Evolutionary conservation across 2,888 invertebrate species (phyloP), one percentile per base, ranked within the genome.

Genomic region (Sphaerophoria taeniata): DNA sequence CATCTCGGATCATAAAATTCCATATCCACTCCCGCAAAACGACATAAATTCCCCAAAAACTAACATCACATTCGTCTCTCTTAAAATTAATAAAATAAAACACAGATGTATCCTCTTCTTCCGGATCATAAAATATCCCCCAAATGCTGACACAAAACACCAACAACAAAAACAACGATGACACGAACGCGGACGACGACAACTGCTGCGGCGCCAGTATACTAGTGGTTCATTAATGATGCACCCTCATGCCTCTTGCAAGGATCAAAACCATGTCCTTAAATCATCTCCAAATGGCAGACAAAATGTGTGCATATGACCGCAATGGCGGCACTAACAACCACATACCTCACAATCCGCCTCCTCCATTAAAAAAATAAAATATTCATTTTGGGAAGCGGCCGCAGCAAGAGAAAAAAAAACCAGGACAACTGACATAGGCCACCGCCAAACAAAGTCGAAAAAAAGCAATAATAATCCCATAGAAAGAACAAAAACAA

Each of bases 231-330:
- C 74, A 70, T 75, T 80, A 70, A 56, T n/a, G 70, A 56, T 43
- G 45, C 43, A 63, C 43, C 49, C 55, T 53, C 61, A 56, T 7
- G 3, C 16, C 55, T 9, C 31, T 56, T 49, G 16, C 43, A 60
- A 45, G 70, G 58, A 71, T 65, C 70, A 81, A 49, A 67, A 67
- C 45, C 51, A 58, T 60, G 58, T 71, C 70, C 81, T 75, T 81
- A 75, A 81, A 81, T 81, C 81, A 81, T 75, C 65, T 39, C 58
- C 70, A 75, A 80, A 70, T 63, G 81, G 76, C 51, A 56, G 75
- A 73, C 74, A 75, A 71, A 75, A 65, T 75, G 71, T 81, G 81
- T 81, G 81, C 81, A 81, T 76, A 65, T 76, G 81, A 81, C 81
- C 81, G 71, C 76, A 75, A 81, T 76, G 70, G 75, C 58, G 70